Base-by-base conservation (phyloP, 2,113 vertebrate species). In the Dendropsophus ebraccatus region DNA sequence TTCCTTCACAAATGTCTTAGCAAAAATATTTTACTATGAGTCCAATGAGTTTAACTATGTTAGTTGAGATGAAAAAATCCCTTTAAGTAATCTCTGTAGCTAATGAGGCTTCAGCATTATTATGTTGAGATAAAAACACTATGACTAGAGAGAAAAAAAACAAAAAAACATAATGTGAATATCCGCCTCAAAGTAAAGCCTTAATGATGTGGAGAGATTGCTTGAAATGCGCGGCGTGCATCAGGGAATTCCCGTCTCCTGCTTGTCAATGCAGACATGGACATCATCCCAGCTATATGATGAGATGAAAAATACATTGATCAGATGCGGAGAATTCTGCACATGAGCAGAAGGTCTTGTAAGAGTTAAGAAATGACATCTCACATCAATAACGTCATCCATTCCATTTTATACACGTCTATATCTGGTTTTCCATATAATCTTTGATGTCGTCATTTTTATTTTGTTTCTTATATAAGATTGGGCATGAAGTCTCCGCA, bases 211-310 rank as follows among this genome's bases (percentile, higher is more conserved):
- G 52, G 12, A 21, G 76, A 41, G 19, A 37, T 58, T 0, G n/a
- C n/a, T 25, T 49, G 37, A 74, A 74, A 74, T 47, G n/a, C n/a
- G 12, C 45, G 5, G 5, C 13, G 32, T 10, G 21, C 76, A 56
- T 32, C 52, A 14, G 78, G 78, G 78, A 81, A 47, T 81, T 81
- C 60, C 16, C 45, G 37, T 28, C 35, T 81, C 45, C 80, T 50
- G 60, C 45, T 69, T 28, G 45, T 81, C 78, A 81, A 62, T 81
- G 78, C 78, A 65, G 37, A 37, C 13, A 23, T 30, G n/a, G 41
- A 81, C 58, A 47, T 81, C 78, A 60, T 41, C 54, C n/a, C 9
- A 11, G 41, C 62, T 47, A 58, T 50, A 81, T 49, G 60, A 69
- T 30, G 17, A 23, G 37, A 80, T 60, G 54, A 52, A 23, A 32